phyloP scores from a whole-genome alignment of 2,113 vertebrate species.

The Poecilia latipinna region DNA sequence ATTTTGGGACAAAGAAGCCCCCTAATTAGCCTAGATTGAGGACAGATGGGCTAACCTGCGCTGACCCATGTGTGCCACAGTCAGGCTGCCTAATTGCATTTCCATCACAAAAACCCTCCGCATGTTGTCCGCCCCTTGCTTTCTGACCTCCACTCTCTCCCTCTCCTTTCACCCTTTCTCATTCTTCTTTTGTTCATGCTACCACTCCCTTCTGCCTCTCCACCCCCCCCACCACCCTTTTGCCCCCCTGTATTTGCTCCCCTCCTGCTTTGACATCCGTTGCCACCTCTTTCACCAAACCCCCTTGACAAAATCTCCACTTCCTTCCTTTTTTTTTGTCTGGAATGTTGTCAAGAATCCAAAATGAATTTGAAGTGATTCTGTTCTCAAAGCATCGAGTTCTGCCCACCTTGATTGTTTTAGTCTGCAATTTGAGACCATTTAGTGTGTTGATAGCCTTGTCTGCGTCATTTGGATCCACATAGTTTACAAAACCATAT shows the following conservation, averaged over 20 bases:
- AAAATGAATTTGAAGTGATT: slow-evolving; percentile 1
- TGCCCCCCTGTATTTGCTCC: slow-evolving; percentile 36
- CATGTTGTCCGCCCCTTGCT: slow-evolving; percentile 78
- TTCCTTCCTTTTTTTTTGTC: slow-evolving; percentile 54
- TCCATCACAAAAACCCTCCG: slow-evolving; percentile 85
- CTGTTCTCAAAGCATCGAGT: not conserved
- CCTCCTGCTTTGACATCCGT: slow-evolving; percentile 71
- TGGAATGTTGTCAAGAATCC: not conserved
- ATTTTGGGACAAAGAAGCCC: slow-evolving; percentile 80
- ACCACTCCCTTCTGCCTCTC: slow-evolving; percentile 65
- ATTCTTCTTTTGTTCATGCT: slow-evolving; percentile 70
- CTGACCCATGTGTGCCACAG: slow-evolving; percentile 76
- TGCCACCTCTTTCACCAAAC: slow-evolving; percentile 34
- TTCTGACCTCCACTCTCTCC: slow-evolving; percentile 82
- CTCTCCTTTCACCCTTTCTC: slow-evolving; percentile 66
- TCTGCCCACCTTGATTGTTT: slow-evolving; percentile 94
- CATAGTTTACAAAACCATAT: slow-evolving; percentile 96
- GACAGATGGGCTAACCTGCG: slow-evolving; percentile 84
- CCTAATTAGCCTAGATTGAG: slow-evolving; percentile 82
- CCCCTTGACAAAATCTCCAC: slow-evolving; percentile 48
- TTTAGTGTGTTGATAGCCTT: slow-evolving; percentile 97
- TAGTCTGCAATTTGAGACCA: slow-evolving; percentile 95
- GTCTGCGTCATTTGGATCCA: slow-evolving; percentile 94
- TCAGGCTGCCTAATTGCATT: slow-evolving; percentile 80
- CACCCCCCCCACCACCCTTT: slow-evolving; percentile 42